Percentiles rank a stretch among this genome's conserved stretches.
phyloP scores from a whole-genome alignment of 2,888 invertebrate species.

The Tuberolachnus salignus region DNA sequence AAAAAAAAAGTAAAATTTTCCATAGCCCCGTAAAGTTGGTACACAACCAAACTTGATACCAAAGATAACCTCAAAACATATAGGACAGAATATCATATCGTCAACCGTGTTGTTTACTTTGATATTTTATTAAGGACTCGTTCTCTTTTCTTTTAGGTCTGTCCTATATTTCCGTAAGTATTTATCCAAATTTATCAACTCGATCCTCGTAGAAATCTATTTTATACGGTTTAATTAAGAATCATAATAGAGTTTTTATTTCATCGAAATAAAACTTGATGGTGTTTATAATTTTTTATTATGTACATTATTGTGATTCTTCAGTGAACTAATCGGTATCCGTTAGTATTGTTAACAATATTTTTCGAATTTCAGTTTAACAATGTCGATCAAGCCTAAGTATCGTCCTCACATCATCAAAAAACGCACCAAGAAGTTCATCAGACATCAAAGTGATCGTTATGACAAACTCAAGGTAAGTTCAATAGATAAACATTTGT shows the following conservation, averaged over 20 bases:
- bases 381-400: constrained; percentile 86
- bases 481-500: constrained; percentile 52
- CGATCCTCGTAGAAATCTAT: background rate
- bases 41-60: background rate
- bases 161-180: background rate
- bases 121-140: background rate
- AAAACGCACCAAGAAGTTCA: constrained; percentile 98
- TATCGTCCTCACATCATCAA: constrained; percentile 90
- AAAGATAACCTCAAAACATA: constrained; percentile 33
- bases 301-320: too few species aligned
- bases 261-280: background rate
- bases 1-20: too few species aligned
- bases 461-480: constrained; percentile 91
- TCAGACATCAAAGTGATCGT: constrained; percentile 97
- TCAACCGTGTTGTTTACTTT: constrained; percentile 25
- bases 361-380: constrained; percentile 6
- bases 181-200: constrained; percentile 29
- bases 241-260: background rate
- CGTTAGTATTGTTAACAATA: background rate
- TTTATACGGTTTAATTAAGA: background rate
- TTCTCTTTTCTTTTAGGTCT: background rate
- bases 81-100: too few species aligned
- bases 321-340: background rate
- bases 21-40: constrained; percentile 11
- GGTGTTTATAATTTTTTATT: too few species aligned